Percentiles rank a stretch among this genome's conserved stretches.
These are phyloP conservation scores for Leuciscus idus DNA, from an alignment of 2,113 vertebrate genomes.

Conservation along the genomic window DNA sequence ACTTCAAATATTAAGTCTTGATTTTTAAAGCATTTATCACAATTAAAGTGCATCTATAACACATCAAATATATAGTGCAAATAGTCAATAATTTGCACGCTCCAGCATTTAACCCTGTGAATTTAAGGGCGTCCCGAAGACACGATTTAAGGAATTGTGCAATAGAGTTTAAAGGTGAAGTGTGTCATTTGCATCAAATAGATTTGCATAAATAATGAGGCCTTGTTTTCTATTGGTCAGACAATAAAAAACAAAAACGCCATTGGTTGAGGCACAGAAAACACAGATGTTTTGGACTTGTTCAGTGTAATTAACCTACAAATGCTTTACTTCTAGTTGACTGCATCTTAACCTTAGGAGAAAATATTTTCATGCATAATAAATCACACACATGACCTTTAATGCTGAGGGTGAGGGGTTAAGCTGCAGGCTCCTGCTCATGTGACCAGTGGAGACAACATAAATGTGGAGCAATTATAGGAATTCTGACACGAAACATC, in stretches of 20 bases:
- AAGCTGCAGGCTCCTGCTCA: neutral
- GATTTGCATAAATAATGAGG: neutral
- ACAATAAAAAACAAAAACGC: neutral
- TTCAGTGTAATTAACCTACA: neutral
- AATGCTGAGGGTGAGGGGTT: conserved; percentile 54
- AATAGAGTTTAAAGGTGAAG: too few species aligned
- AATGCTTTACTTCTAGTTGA: neutral
- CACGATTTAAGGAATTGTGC: too few species aligned
- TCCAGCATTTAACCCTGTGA: neutral
- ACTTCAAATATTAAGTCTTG: too few species aligned
- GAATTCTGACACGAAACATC: neutral
- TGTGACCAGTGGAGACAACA: neutral
- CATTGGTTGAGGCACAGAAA: neutral
- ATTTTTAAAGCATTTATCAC: too few species aligned
- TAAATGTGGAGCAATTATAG: neutral
- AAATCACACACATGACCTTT: neutral
- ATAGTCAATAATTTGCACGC: neutral
- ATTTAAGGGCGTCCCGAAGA: too few species aligned
- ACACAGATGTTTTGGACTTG: neutral
- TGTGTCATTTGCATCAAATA: neutral
- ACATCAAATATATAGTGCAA: neutral
- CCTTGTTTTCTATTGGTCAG: neutral
- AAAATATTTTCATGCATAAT: conserved; percentile 9
- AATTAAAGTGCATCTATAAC: too few species aligned
- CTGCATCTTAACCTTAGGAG: neutral